phyloP scores from a whole-genome alignment of 2,113 vertebrate genomes.

The Plectropomus leopardus region DNA sequence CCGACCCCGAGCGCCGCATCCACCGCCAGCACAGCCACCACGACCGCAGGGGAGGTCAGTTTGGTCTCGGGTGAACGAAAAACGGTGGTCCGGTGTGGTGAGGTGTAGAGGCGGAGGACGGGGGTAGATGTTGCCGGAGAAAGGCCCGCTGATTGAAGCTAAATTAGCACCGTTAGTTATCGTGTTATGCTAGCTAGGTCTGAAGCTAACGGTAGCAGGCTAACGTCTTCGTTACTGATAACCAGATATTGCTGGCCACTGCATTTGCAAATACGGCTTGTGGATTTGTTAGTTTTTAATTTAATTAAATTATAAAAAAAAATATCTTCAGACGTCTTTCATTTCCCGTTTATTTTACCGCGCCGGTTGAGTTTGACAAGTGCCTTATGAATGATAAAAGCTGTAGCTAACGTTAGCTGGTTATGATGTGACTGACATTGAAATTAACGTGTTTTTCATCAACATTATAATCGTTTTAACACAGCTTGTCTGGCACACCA shows the following conservation, averaged over 20 bases:
- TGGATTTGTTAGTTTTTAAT: too few species aligned
- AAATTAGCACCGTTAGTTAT: constrained; percentile 61
- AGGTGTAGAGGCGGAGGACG: constrained; percentile 46
- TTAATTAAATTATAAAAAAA: neutral
- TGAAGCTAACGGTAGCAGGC: constrained; percentile 43
- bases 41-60: constrained; percentile 83
- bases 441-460: neutral
- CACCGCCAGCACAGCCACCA: constrained; percentile 91
- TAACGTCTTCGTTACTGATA: neutral
- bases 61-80: neutral
- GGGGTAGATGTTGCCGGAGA: constrained; percentile 48
- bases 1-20: constrained; percentile 96
- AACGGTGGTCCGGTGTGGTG: constrained; percentile 12
- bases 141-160: constrained; percentile 65
- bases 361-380: constrained; percentile 25
- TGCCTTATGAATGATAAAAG: constrained; percentile 44
- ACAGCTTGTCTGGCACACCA: neutral
- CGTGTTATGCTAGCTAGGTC: constrained; percentile 58
- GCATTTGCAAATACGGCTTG: neutral
- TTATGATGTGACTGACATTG: constrained; percentile 47
- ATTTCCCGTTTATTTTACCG: neutral
- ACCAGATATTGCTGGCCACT: neutral
- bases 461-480: neutral
- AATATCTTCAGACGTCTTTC: neutral
- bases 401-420: constrained; percentile 61